Base-by-base conservation (phyloP, 2,888 invertebrate genomes). In the Hartigia nigra region DNA sequence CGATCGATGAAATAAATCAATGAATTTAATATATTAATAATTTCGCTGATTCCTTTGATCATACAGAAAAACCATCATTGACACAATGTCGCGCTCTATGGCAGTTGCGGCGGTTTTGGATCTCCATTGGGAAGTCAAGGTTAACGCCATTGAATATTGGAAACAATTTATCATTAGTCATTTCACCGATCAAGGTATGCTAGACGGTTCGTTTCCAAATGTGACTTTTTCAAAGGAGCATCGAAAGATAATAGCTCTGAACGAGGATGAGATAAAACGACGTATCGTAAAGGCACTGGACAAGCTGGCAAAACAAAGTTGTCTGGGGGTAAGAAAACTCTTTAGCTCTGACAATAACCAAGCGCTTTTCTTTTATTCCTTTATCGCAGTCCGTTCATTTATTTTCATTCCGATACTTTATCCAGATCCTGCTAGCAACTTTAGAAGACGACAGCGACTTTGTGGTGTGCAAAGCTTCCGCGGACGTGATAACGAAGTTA, bases 41-140 rank as follows among this genome's bases (percentile, higher is more conserved):
- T 32, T n/a, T 80, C 35, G 14, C 72, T 39, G 31, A 74, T 77
- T 70, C 23, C 39, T 32, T 74, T 37, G 39, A 39, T 80, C 35
- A 12, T 80, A 1, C 76, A 92, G 92, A 39, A 91, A 88, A 81
- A 70, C 85, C 69, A 92, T 93, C 84, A 93, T 94, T 82, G 92
- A 93, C 69, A 90, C 91, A 0, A 91, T 96, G 5, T 95, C 94
- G 85, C 93, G 94, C 37, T 93, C 95, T 5, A 95, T 96, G 93
- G 93, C 94, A 0, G 93, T 94, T 23, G 94, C 95, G 1, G 94
- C 95, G 0, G 93, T 95, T 0, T 92, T 93, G 12, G 97, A 97
- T 89, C 93, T 96, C 79, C 95, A 97, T 87, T 96, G 97, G 96
- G 97, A 97, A 89, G 96, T 96, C 0, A 96, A 96, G 90, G 92